Evolutionary conservation across 2,888 invertebrate species (phyloP), one percentile per base, ranked within the genome.

Genomic region (Bellardia bayeri): DNA sequence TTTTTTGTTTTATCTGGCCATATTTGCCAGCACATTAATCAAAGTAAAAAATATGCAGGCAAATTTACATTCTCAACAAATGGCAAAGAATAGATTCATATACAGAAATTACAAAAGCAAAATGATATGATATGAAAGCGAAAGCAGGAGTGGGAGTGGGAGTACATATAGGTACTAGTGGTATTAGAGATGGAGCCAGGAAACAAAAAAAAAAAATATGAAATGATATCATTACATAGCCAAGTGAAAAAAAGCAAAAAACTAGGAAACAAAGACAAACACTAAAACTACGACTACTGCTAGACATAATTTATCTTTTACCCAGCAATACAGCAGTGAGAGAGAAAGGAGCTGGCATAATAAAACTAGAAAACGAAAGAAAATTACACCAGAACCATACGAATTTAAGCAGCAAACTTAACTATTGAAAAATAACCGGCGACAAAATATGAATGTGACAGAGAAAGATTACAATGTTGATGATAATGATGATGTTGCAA

Each of bases 1-100:
- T 78, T 51, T 75, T 72, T 82, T 83, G 63, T 75, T 89, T 88
- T 88, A 89, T 89, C 88, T 84, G 88, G 80, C 89, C 88, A 88
- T 89, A 89, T 89, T 89, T 89, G 89, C 88, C 88, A 88, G 89
- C 83, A 85, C 89, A 89, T 89, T 89, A 89, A 89, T 89, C 89
- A 89, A 89, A 89, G 89, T 83, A 86, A 89, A 89, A 87, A 85
- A 78, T 79, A 88, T 89, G 89, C 89, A 89, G 88, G 89, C 89
- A 88, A 88, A 88, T 89, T 89, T 89, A 88, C 89, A 86, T 84
- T 88, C 76, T 80, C 85, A 79, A 87, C 82, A 87, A 78, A 85
- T 72, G 76, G 64, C 64, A 87, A 71, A 85, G 71, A 85, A 58
- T 51, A 37, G 66, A 69, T 81, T 82, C 66, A 75, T 37, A 75